Percentiles rank a stretch among this genome's conserved stretches.
These are phyloP conservation scores for Poecilia gillii DNA, from an alignment of 2,797 vertebrate species.

Conservation along the genomic window DNA sequence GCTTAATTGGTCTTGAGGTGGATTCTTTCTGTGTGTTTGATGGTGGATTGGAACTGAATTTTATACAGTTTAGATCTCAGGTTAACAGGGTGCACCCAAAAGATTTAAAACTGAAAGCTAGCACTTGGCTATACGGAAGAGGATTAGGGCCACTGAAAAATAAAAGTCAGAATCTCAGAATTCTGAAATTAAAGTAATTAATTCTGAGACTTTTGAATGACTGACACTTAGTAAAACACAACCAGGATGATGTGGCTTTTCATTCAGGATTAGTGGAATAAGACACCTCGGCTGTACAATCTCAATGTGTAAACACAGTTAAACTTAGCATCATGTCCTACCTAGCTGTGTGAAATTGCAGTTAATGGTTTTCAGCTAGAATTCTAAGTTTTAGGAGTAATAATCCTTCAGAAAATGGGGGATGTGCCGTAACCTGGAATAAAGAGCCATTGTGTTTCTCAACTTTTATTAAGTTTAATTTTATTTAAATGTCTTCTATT, in stretches of 20 bases:
- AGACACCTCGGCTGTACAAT: background rate
- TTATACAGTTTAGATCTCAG: background rate
- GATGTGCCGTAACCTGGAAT: background rate
- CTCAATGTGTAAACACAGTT: background rate
- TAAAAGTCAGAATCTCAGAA: too few species aligned
- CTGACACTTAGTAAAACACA: too few species aligned
- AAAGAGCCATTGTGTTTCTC: background rate
- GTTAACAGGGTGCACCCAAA: too few species aligned
- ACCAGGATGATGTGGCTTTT: too few species aligned
- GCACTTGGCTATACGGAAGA: too few species aligned
- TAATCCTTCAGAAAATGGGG: background rate
- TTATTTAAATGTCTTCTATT: background rate
- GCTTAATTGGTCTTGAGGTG: too few species aligned
- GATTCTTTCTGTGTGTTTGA: too few species aligned
- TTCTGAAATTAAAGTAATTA: too few species aligned
- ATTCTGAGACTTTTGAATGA: too few species aligned
- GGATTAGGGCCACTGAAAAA: too few species aligned
- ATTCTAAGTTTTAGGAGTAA: background rate
- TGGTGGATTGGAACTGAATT: background rate
- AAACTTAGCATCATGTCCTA: background rate
- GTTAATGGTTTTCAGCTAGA: background rate
- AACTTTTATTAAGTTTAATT: background rate
- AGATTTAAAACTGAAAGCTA: too few species aligned
- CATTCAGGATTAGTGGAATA: background rate
- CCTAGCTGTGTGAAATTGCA: background rate